A percentile compares a stretch with the other conserved stretches of the same genome.
Evolutionary conservation across 2,113 vertebrate species (phyloP).

Genomic region (Hemiprocne comata): DNA sequence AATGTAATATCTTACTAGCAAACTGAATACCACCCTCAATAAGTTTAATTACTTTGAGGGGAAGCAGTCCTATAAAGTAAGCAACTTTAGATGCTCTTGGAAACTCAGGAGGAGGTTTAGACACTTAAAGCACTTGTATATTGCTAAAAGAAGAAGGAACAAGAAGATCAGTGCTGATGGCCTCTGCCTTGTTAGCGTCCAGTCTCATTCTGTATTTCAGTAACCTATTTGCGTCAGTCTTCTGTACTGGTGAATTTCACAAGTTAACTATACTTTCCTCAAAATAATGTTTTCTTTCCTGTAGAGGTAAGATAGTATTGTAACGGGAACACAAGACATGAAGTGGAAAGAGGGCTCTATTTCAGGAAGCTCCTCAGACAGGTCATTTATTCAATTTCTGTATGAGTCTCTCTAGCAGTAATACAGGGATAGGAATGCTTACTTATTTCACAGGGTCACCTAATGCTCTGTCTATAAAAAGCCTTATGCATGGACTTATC

Average conservation of each 20-base stretch:
- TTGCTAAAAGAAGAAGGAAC: background rate
- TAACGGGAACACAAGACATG: background rate
- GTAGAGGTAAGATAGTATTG: background rate
- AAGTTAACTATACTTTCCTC: background rate
- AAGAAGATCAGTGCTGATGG: background rate
- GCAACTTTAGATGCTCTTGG: background rate
- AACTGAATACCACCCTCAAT: background rate
- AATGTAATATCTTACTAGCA: background rate
- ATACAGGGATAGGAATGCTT: background rate
- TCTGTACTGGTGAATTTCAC: background rate
- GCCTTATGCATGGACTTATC: background rate
- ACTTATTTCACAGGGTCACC: background rate
- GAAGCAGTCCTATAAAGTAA: background rate
- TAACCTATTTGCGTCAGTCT: background rate
- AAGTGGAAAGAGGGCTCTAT: background rate
- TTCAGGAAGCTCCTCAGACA: background rate
- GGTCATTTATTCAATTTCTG: slow-evolving; percentile 9
- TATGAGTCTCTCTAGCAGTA: background rate
- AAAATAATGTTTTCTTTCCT: background rate
- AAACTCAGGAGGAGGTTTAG: background rate
- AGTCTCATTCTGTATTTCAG: background rate
- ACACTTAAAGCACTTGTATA: background rate
- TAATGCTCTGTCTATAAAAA: background rate
- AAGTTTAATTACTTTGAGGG: background rate
- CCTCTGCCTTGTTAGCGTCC: background rate